Evolutionary conservation across 2,888 invertebrate species (phyloP).

Genomic region (Oscheius sp.): DNA sequence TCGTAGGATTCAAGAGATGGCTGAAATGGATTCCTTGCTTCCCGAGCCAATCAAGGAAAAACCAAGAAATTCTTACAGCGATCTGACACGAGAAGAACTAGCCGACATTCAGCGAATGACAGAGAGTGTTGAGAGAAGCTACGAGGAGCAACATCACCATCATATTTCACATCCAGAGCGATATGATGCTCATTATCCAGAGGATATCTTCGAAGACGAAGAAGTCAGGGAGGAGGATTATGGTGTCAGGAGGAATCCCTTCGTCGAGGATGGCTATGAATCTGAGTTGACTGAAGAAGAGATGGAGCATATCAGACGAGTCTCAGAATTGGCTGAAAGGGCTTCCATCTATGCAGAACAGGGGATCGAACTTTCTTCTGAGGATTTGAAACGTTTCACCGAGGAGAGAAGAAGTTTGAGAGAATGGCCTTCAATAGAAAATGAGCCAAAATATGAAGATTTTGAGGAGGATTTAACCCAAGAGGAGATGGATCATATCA

Average conservation of each 20-base stretch:
- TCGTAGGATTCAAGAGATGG: neutral
- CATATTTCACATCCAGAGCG: neutral
- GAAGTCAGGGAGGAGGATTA: neutral
- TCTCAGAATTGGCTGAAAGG: constrained; percentile 27
- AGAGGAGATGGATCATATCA: constrained; percentile 63
- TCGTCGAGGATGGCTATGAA: constrained; percentile 7
- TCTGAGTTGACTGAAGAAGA: constrained; percentile 28
- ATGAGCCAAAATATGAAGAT: neutral
- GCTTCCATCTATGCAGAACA: constrained; percentile 25
- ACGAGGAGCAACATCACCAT: neutral
- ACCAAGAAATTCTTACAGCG: no score
- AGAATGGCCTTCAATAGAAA: neutral
- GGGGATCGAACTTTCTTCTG: constrained; percentile 1
- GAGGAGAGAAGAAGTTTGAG: neutral
- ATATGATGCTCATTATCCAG: constrained; percentile 13
- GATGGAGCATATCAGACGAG: constrained; percentile 26
- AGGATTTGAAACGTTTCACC: neutral
- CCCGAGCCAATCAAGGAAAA: no score
- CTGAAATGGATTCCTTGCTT: constrained; percentile 21
- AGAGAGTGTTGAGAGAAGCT: no score
- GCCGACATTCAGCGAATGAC: constrained; percentile 35
- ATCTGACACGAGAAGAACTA: constrained; percentile 38
- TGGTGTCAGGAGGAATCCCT: neutral
- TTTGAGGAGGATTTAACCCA: constrained; percentile 31
- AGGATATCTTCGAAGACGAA: neutral